These are phyloP conservation scores for Melanerpes formicivorus DNA, from an alignment of 2,113 vertebrate genomes.

Conservation along the genomic window DNA sequence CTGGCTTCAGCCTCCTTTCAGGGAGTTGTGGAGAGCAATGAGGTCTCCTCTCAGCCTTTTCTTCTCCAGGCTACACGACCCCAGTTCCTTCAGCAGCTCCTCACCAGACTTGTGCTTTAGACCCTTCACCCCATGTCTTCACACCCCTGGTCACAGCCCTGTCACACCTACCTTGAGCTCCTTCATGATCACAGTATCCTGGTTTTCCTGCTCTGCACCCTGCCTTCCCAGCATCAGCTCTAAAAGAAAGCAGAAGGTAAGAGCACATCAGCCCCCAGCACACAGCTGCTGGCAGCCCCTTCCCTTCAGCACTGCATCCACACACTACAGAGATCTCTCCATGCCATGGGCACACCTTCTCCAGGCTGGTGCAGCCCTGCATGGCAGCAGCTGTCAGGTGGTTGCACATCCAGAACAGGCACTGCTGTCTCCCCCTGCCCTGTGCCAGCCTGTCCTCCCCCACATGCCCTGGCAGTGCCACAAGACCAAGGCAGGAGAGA, in stretches of 20 bases:
- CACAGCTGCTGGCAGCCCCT: neutral
- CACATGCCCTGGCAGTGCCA: neutral
- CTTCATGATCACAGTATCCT: conserved; percentile 69
- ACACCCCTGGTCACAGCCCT: neutral
- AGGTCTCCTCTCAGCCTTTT: neutral
- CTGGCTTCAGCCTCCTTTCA: neutral
- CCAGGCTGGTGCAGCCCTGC: neutral
- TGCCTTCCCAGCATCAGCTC: conserved; percentile 73
- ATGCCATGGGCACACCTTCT: neutral
- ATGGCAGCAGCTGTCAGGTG: neutral
- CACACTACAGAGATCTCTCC: neutral
- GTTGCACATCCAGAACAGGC: neutral
- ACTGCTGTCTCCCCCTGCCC: neutral
- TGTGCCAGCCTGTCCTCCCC: neutral
- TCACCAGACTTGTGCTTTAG: neutral
- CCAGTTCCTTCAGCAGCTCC: neutral
- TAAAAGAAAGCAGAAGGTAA: conserved; percentile 64
- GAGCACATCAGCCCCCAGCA: neutral
- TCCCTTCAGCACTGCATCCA: neutral
- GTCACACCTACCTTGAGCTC: conserved; percentile 68
- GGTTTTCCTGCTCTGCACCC: conserved; percentile 67
- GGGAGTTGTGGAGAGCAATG: neutral
- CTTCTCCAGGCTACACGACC: neutral
- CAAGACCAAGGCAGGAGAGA: neutral
- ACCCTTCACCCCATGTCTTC: neutral